Evolutionary conservation across 1,140 invertebrate species (phyloP).

Genomic region (Aricia agestis): DNA sequence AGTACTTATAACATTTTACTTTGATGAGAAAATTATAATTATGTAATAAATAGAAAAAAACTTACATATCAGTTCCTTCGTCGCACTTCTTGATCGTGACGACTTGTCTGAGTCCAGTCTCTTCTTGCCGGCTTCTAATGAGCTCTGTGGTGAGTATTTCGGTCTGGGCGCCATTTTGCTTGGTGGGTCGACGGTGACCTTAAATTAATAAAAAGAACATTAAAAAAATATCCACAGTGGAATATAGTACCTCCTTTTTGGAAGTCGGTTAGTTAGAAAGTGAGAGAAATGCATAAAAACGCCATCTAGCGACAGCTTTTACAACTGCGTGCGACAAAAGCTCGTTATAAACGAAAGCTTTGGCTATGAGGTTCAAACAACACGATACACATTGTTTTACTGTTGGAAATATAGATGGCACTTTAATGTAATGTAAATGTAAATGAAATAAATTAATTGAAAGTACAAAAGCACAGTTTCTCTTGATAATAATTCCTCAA

Average conservation of each 20-base stretch:
- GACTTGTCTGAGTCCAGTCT: constrained; percentile 82
- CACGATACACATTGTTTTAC: not conserved
- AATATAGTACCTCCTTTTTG: too few species aligned
- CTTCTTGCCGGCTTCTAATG: constrained; percentile 76
- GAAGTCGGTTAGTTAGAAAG: not conserved
- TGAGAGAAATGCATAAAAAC: not conserved
- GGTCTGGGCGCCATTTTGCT: constrained; percentile 48
- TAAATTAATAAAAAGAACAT: constrained; percentile 3
- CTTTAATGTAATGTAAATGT: not conserved
- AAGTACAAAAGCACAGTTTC: too few species aligned
- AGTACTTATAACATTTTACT: too few species aligned
- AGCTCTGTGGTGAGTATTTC: constrained; percentile 68
- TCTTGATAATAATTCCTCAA: too few species aligned
- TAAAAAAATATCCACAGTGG: too few species aligned
- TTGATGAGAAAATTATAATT: too few species aligned
- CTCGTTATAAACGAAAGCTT: not conserved
- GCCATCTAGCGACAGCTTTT: constrained; percentile 9
- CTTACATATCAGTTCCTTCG: constrained; percentile 92
- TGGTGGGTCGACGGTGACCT: constrained; percentile 72
- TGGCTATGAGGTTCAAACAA: not conserved
- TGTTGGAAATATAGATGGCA: not conserved
- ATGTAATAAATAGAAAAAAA: constrained; percentile 27
- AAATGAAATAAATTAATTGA: too few species aligned
- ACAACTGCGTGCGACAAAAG: not conserved
- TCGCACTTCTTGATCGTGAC: constrained; percentile 89